phyloP scores from a whole-genome alignment of 2,113 vertebrate genomes.

The Barnardius zonarius region DNA sequence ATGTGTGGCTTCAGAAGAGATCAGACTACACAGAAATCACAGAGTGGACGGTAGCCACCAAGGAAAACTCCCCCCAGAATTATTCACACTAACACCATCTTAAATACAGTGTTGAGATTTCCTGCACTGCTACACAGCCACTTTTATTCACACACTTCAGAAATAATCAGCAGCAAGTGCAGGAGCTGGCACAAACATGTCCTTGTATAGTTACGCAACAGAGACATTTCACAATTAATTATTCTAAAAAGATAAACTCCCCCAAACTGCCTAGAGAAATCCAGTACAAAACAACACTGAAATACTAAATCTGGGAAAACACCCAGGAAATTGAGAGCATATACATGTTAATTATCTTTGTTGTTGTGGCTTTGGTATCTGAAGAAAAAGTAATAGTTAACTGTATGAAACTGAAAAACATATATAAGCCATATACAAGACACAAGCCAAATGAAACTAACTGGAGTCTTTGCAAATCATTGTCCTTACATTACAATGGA shows the following conservation, averaged over 20 bases:
- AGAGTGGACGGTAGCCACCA: accelerated
- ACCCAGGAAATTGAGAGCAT: not conserved
- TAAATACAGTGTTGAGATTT: not conserved
- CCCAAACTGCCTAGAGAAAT: not conserved
- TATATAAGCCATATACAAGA: not conserved
- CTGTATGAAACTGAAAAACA: not conserved
- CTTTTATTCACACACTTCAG: not conserved
- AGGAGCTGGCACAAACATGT: not conserved
- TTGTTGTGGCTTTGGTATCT: not conserved
- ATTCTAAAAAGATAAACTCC: not conserved
- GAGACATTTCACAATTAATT: constrained; percentile 45
- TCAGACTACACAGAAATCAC: not conserved
- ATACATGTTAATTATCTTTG: not conserved
- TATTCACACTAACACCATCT: not conserved
- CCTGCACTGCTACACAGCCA: not conserved
- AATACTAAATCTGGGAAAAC: not conserved
- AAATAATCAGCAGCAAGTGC: not conserved
- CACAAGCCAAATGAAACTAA: not conserved
- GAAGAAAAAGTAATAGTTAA: not conserved
- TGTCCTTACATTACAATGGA: not conserved
- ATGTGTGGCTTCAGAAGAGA: not conserved
- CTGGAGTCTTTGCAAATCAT: not conserved
- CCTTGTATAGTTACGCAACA: constrained; percentile 25
- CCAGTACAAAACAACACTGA: not conserved
- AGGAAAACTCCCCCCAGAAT: accelerated